Evolutionary conservation across 2,888 invertebrate genomes (phyloP), one percentile per base, ranked within the genome.

Genomic region (Vanessa cardui): DNA sequence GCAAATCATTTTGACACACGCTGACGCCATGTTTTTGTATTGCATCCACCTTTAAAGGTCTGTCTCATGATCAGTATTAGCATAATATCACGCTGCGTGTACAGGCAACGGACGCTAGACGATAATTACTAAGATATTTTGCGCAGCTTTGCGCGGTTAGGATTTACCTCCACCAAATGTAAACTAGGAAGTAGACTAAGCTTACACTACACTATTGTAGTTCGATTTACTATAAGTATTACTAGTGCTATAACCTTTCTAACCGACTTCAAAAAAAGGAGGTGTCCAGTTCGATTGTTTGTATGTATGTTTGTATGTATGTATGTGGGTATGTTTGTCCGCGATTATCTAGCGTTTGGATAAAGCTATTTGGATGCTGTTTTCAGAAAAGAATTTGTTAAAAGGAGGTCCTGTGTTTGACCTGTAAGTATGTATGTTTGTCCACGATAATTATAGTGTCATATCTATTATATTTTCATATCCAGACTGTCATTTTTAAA

Each of bases 51-150:
- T 52, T 52, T 33, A 56, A 56, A 33, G 56, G 56, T 56, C 39
- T 18, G 56, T 56, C 39, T 18, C 9, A 33, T 54, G 31, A 16
- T 39, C 56, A 56, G 16, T n/a, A n/a, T 39, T 56, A 56, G n/a
- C 31, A 56, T 39, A 56, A 56, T 39, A 56, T 16, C 56, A 33
- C 54, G 54, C 31, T 54, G 56, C 4, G 56, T 56, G n/a, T n/a
- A 16, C 15, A 26, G 2, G 26, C 9, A n/a, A 49, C 47, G 7
- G 18, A 56, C 33, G 33, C 18, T 9, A 33, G 56, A 33, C 56
- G 56, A 56, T 39, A 56, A 56, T 56, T 56, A 33, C 56, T 39
- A 8, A 33, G 18, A 18, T 56, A 18, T 31, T 21, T 21, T 26
- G 54, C 56, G 8, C 39, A 12, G 39, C 39, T 39, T n/a, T 18